These are phyloP conservation scores for Seriola dumerili DNA, from an alignment of 2,113 vertebrate species.

Conservation along the genomic window DNA sequence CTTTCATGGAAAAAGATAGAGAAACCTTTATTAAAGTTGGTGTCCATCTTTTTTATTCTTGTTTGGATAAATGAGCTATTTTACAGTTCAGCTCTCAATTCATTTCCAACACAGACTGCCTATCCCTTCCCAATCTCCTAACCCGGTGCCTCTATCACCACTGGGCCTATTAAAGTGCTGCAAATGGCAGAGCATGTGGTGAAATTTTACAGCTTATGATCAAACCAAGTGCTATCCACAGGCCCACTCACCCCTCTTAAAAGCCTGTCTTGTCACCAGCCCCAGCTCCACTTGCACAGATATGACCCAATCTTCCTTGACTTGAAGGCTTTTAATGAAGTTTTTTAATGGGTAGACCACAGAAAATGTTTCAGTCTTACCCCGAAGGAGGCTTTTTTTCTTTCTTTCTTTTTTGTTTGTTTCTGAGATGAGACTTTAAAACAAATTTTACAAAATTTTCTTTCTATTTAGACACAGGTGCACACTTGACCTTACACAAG, in stretches of 20 bases:
- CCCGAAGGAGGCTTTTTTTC: neutral
- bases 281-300: neutral
- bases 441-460: neutral
- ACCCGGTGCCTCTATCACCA: neutral
- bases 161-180: conserved; percentile 24
- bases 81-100: neutral
- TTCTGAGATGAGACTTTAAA: neutral
- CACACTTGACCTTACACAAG: conserved; percentile 16
- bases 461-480: conserved; percentile 18
- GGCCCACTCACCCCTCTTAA: conserved; percentile 5
- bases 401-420: neutral
- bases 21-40: neutral
- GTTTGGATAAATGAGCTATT: neutral
- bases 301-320: neutral
- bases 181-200: conserved; percentile 21
- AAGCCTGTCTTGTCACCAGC: neutral
- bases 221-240: neutral
- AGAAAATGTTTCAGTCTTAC: neutral
- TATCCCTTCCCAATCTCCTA: neutral
- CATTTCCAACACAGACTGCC: neutral
- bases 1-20: neutral
- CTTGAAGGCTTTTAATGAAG: neutral
- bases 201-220: conserved; percentile 17
- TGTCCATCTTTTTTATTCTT: neutral
- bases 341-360: neutral